Evolutionary conservation across 2,797 vertebrate species (phyloP).

Genomic region (Aratinga solstitialis): DNA sequence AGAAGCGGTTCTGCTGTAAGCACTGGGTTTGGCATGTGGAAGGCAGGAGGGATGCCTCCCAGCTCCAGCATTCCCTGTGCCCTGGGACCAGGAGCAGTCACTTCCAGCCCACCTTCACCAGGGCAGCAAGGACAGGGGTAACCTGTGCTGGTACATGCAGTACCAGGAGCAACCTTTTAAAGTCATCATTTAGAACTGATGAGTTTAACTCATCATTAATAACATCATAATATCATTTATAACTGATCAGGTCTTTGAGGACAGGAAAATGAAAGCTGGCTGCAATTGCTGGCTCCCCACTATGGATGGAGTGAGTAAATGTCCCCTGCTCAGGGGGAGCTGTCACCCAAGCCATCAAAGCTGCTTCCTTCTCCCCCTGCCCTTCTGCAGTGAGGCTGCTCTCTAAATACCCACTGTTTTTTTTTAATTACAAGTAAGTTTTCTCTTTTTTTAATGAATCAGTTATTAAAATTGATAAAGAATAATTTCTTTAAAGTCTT

Average conservation of each 20-base stretch:
- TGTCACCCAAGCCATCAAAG: fast-evolving
- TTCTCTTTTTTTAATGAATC: not conserved
- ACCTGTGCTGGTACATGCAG: not conserved
- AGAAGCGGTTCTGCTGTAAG: not conserved
- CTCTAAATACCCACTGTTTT: not conserved
- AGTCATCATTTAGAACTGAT: too few relatives aligned
- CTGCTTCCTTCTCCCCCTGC: not conserved
- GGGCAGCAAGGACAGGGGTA: not conserved
- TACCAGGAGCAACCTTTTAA: not conserved
- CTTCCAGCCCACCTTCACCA: not conserved
- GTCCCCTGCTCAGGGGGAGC: fast-evolving
- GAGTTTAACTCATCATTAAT: not conserved
- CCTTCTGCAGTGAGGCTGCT: not conserved
- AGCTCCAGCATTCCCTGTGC: not conserved
- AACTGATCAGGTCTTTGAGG: not conserved
- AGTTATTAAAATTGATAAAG: not conserved
- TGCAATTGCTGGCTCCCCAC: not conserved
- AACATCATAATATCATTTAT: not conserved
- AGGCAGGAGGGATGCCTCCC: not conserved
- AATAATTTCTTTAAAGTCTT: not conserved
- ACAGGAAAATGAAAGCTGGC: fast-evolving
- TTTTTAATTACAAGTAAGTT: not conserved
- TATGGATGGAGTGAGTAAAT: fast-evolving
- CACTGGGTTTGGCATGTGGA: not conserved
- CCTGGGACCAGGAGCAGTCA: fast-evolving